Evolutionary conservation across 2,888 invertebrate genomes (phyloP), one percentile per base, ranked within the genome.

Genomic region (Spialia ferax): DNA sequence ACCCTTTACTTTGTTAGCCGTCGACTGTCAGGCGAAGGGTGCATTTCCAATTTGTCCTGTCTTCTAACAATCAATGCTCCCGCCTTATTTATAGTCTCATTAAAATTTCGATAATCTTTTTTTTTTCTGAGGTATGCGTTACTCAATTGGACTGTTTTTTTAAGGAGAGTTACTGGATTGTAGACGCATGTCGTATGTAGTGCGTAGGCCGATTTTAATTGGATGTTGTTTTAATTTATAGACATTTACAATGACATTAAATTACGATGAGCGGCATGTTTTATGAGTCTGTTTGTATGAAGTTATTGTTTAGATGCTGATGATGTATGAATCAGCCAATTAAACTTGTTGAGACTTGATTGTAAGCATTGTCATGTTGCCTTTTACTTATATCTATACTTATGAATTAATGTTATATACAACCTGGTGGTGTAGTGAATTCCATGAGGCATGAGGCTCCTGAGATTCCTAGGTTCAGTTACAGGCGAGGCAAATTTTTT

Each of bases 41-140:
- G 86, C 88, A 87, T 84, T 85, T 83, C 78, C 88, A 91, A 91
- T 93, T 92, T 92, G 93, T 92, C 91, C 82, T 74, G 80, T 82
- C 86, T 89, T 85, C 80, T 79, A 87, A 87, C 86, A 88, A 90
- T 89, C 88, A 86, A 87, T 80, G 82, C 76, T 77, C 77, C 80
- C 73, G 81, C 75, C 82, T 87, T 88, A 90, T 92, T 91, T 91
- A 91, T 88, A 81, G 81, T 73, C 87, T 91, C 91, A 92, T 91
- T 93, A 92, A 89, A 89, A 86, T 82, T 83, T 89, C 81, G 82
- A 89, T 90, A 85, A 90, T 88, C 87, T 38, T 75, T 5, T 84
- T 78, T 71, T 50, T 50, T 82, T 79, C 76, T 75, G 60, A 68
- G 60, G 55, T 70, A 67, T 71, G 67, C 68, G 69, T 69, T 70